A percentile compares a stretch with the other conserved stretches of the same genome.
Evolutionary conservation across 2,888 invertebrate species (phyloP).

Genomic region (Thysanoteuthis rhombus): DNA sequence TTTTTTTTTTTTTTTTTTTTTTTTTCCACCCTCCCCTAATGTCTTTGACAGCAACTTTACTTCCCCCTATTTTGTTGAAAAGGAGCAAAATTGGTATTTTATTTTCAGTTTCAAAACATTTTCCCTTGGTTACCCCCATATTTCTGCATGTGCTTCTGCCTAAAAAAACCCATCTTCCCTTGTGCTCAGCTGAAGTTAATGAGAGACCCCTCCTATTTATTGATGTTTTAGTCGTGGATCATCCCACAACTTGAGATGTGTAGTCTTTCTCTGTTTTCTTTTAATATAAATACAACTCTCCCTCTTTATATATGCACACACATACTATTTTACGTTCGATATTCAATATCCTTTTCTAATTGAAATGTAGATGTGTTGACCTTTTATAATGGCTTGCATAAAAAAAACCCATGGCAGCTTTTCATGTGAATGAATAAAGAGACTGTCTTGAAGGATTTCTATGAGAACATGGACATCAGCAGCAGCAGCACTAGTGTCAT

Average conservation of each 20-base stretch:
- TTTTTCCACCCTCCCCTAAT: not conserved
- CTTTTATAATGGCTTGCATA: not conserved
- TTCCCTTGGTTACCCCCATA: not conserved
- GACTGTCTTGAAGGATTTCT: not conserved
- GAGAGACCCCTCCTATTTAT: not conserved
- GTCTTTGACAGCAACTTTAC: not conserved
- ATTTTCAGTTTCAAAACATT: not conserved
- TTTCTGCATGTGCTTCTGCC: not conserved
- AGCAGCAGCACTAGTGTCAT: not conserved
- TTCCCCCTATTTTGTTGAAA: not conserved
- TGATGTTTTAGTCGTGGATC: not conserved
- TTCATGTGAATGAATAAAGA: not conserved
- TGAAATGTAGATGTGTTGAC: not conserved
- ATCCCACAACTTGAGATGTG: not conserved
- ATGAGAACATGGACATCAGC: not conserved
- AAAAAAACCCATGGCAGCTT: not conserved
- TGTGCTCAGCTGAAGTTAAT: not conserved
- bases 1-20: conserved; percentile 15
- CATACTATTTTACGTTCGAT: too few relatives aligned
- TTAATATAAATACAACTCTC: not conserved
- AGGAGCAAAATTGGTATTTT: not conserved
- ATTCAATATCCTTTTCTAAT: not conserved
- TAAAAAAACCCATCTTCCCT: not conserved
- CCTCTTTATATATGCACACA: too few relatives aligned
- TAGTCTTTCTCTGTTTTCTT: not conserved